Evolutionary conservation across 2,888 invertebrate species (phyloP), one percentile per base, ranked within the genome.

Genomic region (Drosophila rubida): DNA sequence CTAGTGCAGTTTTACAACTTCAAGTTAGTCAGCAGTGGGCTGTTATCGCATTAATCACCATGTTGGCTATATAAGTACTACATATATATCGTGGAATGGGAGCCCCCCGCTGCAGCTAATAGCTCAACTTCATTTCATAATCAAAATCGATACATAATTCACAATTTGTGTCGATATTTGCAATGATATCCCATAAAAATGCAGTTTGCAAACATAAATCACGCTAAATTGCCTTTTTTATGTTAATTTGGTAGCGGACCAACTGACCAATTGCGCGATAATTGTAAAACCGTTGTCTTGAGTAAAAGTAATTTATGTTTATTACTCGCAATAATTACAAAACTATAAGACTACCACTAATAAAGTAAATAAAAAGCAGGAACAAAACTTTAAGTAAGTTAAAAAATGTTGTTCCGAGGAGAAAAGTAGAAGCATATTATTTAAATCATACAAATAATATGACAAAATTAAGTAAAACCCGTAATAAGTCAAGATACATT

Each of bases 41-140:
- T 27, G 16, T 27, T 39, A 50, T 50, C 50, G 39, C n/a, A 51
- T 51, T 39, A 39, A 11, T 39, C 27, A 51, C 9, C 32, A 13
- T 14, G 9, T 7, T 44, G 13, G 44, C 23, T 25, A 44, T 44
- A 25, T 3, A n/a, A 7, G n/a, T 23, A 44, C 23, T 25, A 7
- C 13, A 11, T 13, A 42, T 23, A 8, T 45, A 5, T 9, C 27
- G 2, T 37, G 7, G 7, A 2, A 2, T 37, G 14, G 14, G 2
- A 37, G 35, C 13, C 35, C 14, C 14, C 4, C 14, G 9, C 4
- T 14, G 13, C 25, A 8, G 9, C 6, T 9, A 25, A 30, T n/a
- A 9, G 16, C 14, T 48, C 8, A 32, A 35, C n/a, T 22, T 9
- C 0, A 32, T 13, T 22, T 32, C 13, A n/a, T 22, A n/a, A 22